These are phyloP conservation scores for Macrosiphum euphorbiae DNA, from an alignment of 2,888 invertebrate species.

Conservation along the genomic window DNA sequence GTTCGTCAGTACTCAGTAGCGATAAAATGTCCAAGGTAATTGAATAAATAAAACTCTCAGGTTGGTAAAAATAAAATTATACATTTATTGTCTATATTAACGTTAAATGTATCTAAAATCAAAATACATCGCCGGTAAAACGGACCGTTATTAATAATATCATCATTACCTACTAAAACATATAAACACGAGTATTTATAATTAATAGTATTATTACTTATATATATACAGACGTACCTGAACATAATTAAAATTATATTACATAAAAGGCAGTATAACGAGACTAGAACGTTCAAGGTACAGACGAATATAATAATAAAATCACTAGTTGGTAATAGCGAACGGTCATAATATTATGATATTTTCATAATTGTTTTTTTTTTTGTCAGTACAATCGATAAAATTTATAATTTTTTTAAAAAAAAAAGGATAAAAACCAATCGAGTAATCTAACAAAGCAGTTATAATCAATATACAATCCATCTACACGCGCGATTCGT, in stretches of 20 bases:
- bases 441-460: not conserved
- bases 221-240: not conserved
- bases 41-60: not conserved
- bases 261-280: not conserved
- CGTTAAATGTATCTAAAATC: not conserved
- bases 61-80: not conserved
- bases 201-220: too few species aligned
- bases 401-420: not conserved
- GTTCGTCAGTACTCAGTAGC: not conserved
- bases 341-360: not conserved
- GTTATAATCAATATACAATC: not conserved
- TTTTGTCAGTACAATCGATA: not conserved
- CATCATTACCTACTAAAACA: too few species aligned
- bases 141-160: not conserved
- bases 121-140: not conserved
- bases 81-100: not conserved
- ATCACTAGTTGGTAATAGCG: not conserved
- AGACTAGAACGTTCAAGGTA: not conserved
- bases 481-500: not conserved
- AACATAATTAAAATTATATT: not conserved
- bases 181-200: too few species aligned
- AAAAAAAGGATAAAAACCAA: not conserved
- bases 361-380: not conserved
- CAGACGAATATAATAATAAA: not conserved
- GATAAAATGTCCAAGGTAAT: not conserved